Evolutionary conservation across 2,113 vertebrate genomes (phyloP), one percentile per base, ranked within the genome.

Genomic region (Callorhinus ursinus): DNA sequence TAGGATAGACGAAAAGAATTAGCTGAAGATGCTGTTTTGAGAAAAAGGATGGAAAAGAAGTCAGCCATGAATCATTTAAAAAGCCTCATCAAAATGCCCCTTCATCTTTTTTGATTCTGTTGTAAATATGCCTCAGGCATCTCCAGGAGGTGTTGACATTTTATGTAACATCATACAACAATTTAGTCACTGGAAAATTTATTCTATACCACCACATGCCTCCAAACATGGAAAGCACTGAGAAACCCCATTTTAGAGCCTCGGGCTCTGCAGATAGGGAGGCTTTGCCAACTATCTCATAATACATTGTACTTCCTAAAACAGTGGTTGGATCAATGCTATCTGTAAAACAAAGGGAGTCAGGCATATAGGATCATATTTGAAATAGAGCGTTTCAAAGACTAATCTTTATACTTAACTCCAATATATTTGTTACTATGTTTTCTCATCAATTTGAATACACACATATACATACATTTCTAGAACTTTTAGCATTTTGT

Each of bases 11-110:
- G 15, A 51, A 28, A 92, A 95, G 36, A 77, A 92, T 74, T 90
- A 90, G 39, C 61, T 88, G 49, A 90, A 96, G 55, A 90, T 63
- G 63, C n/a, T 74, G 16, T 61, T 89, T 69, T 82, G 39, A 77
- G 36, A 55, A 89, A 74, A 92, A 86, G 7, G 12, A 65, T 92
- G 51, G 31, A 86, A 82, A 71, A 51, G 4, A 96, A 97, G 4
- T 83, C 59, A 95, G 11, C 1, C 55, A 61, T 84, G 31, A 87
- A 93, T 63, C 55, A 72, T 55, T 90, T 77, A 26, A 81, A 51
- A 39, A 82, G 14, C 5, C 6, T 93, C 31, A 85, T 86, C 36
- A 85, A 95, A 76, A 96, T 88, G 21, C 21, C 7, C 19, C 31
- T 77, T 91, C 36, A 39, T 85, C 42, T 65, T 36, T 93, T 93